Evolutionary conservation across 2,113 vertebrate species (phyloP), one percentile per base, ranked within the genome.

Genomic region (Barnardius zonarius): DNA sequence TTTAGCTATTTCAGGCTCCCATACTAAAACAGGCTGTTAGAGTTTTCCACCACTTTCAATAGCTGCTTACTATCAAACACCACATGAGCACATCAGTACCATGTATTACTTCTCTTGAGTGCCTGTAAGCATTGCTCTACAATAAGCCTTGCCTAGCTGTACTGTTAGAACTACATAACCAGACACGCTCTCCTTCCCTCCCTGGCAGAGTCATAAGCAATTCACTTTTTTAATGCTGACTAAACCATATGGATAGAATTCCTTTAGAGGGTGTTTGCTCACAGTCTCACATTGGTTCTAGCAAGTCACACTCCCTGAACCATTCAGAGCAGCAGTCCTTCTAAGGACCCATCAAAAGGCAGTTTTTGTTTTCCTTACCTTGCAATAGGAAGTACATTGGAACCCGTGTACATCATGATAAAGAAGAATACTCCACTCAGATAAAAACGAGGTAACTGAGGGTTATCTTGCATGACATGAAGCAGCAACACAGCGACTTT

Each of bases 391-490:
- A 99, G 99, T 52, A 99, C 99, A 33, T 99, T 99, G 97, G 99
- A 99, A 92, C 99, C 99, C 1, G 99, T 99, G 98, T 99, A 99
- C 99, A 99, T 99, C 99, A 99, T 99, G 97, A 99, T 99, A 96
- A 99, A 99, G 98, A 99, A 99, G 98, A 99, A 99, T 7, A 99
- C 98, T 70, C 99, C 99, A 22, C 98, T 99, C 94, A 99, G 98
- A 96, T 99, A 99, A 91, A 99, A 98, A 28, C 99, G 99, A 97
- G 99, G 99, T 97, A 99, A 98, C 95, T 99, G 99, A 22, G 99
- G 99, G 96, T 99, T 99, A 97, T 99, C 99, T 97, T 99, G 99
- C 99, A 99, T 99, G 97, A 99, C 98, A 94, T 98, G 97, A 91
- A 98, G 98, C 76, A 99, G 95, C 85, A 99, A 92, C 80, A 99